phyloP scores from a whole-genome alignment of 2,113 vertebrate species.

The Hyperoodon ampullatus region DNA sequence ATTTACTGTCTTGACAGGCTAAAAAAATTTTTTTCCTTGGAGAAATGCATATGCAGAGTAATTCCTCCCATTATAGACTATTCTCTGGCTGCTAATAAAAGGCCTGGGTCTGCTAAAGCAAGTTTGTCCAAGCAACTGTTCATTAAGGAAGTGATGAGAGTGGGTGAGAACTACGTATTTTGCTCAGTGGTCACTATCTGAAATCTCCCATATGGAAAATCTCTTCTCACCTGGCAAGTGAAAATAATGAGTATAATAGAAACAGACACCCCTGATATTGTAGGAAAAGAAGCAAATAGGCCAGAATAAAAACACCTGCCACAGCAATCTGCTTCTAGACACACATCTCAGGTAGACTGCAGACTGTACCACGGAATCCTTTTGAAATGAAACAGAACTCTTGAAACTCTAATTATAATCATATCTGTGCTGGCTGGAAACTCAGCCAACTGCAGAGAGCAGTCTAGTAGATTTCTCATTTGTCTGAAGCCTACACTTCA shows the following conservation, averaged over 20 bases:
- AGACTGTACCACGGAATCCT: background rate
- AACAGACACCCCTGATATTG: background rate
- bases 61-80: background rate
- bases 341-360: background rate
- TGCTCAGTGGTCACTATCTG: background rate
- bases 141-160: background rate
- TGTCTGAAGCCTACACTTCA: background rate
- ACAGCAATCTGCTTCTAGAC: background rate
- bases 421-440: background rate
- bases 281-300: background rate
- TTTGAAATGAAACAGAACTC: slow-evolving; percentile 32
- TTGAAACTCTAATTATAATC: slow-evolving; percentile 36
- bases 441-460: background rate
- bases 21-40: slow-evolving; percentile 36
- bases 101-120: background rate
- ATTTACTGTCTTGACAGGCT: slow-evolving; percentile 6
- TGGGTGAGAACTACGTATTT: background rate
- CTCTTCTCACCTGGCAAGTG: background rate
- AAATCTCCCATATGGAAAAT: background rate
- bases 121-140: background rate
- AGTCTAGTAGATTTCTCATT: background rate
- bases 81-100: slow-evolving; percentile 48
- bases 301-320: background rate
- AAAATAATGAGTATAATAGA: background rate
- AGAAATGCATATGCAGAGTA: background rate